Percentiles rank a stretch among this genome's conserved stretches.
Evolutionary conservation across 1,140 invertebrate genomes (phyloP).

Genomic region (Drosophila cardini): DNA sequence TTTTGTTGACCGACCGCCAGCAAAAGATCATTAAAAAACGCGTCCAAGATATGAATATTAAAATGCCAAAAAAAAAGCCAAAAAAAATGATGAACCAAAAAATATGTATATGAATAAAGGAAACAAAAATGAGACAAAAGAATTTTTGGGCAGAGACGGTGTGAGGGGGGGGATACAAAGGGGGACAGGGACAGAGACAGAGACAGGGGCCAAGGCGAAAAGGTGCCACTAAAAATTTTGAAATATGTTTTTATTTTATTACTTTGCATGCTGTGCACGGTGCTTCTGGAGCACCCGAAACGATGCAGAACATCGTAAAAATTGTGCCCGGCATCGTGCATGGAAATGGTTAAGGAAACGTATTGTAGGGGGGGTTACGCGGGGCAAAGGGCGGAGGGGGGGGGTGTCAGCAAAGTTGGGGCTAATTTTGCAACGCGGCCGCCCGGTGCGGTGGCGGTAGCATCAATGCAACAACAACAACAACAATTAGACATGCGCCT

Average conservation of each 20-base stretch:
- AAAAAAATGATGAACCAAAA: slow-evolving; percentile 29
- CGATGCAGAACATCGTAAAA: slow-evolving; percentile 73
- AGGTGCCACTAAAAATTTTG: slow-evolving; percentile 84
- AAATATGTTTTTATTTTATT: slow-evolving; percentile 84
- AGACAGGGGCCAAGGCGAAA: slow-evolving; percentile 43
- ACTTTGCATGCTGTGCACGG: slow-evolving; percentile 80
- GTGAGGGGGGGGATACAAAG: no score
- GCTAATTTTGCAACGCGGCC: slow-evolving; percentile 76
- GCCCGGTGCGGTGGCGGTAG: slow-evolving; percentile 74
- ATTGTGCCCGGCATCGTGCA: slow-evolving; percentile 18
- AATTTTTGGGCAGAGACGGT: slow-evolving; percentile 14
- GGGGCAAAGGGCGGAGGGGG: background rate
- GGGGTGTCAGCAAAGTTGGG: slow-evolving; percentile 22
- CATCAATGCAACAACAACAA: slow-evolving; percentile 60
- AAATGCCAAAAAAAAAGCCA: slow-evolving; percentile 50
- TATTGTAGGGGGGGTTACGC: background rate
- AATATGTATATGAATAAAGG: slow-evolving; percentile 11
- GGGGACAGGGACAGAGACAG: slow-evolving; percentile 9
- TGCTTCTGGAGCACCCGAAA: slow-evolving; percentile 78
- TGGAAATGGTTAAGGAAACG: background rate
- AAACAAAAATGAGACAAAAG: slow-evolving; percentile 18
- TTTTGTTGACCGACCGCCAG: slow-evolving; percentile 39
- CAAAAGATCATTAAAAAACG: slow-evolving; percentile 50
- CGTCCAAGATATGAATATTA: slow-evolving; percentile 54
- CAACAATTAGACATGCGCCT: slow-evolving; percentile 62